Base-by-base conservation (phyloP, 2,888 invertebrate species). In the Clitarchus hookeri region DNA sequence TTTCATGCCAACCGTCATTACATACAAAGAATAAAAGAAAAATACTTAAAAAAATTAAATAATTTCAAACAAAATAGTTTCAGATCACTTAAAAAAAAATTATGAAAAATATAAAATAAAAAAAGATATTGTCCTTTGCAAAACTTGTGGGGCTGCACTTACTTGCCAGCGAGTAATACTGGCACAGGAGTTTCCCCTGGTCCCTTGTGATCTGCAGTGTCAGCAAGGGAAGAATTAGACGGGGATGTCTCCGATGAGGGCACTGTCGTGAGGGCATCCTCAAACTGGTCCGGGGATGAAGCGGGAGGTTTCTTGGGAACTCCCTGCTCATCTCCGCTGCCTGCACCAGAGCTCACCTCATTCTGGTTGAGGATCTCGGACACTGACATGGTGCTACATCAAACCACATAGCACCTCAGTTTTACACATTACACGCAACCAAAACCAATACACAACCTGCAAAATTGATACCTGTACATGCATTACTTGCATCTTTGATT, bases 111-210 rank as follows among this genome's bases (percentile, higher is more conserved):
- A 26, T 48, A n/a, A 48, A n/a, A 78, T 77, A n/a, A 85, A 78
- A n/a, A 85, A n/a, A 53, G n/a, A 53, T 54, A 23, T 53, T 53
- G 53, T 84, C 65, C 65, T 84, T 54, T 26, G 27, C 27, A 82
- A 86, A 44, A 53, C 78, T 78, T 26, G 54, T 44, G 79, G 25
- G 27, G 25, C 26, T 88, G 87, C 86, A 48, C 53, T 87, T 90
- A 90, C 87, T 90, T 90, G 44, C 89, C 88, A 48, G 89, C 89
- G 19, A 90, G 48, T 23, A 86, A 25, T 13, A 84, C 25, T 36
- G 36, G 77, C 44, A 77, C 88, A 16, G 91, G 91, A 27, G 90
- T 91, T 87, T 92, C 92, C 27, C 92, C 92, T 88, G 92, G 92
- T 16, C 92, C 92, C 54, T 90, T 91, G 84, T 92, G 91, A 54